These are phyloP conservation scores for Phymorhynchus buccinoides DNA, from an alignment of 1,140 invertebrate species.

Conservation along the genomic window DNA sequence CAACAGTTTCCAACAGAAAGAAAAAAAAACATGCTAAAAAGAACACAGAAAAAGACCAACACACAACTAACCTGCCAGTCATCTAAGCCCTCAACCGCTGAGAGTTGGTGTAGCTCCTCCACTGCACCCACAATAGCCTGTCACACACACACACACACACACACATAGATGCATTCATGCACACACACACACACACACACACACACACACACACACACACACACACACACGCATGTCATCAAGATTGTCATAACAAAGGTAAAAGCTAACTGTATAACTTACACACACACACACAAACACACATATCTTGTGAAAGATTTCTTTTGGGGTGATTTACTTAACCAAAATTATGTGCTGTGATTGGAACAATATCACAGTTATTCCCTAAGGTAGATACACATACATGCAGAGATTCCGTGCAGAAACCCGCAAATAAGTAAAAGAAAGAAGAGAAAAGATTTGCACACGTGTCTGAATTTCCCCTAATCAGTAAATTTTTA, in stretches of 20 bases:
- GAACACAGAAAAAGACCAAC: neutral
- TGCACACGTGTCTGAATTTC: no score
- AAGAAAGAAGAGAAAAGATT: no score
- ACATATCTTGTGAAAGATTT: no score
- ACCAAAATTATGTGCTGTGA: no score
- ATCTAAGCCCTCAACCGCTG: slow-evolving; percentile 79
- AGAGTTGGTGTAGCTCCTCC: slow-evolving; percentile 78
- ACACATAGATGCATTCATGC: neutral
- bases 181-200: neutral
- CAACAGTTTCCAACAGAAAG: neutral
- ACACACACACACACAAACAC: neutral
- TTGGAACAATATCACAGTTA: no score
- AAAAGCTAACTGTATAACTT: no score
- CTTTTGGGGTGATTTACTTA: no score
- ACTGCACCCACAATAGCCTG: slow-evolving; percentile 68
- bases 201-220: neutral
- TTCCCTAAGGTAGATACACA: no score
- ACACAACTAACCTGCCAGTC: slow-evolving; percentile 29
- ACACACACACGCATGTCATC: neutral
- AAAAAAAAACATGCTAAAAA: neutral
- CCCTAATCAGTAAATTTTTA: no score
- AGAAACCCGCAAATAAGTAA: no score
- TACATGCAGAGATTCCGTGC: no score
- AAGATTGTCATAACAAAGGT: neutral
- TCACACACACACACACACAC: neutral